Evolutionary conservation across 2,797 vertebrate species (phyloP).

Genomic region (Sternarchorhynchus goeldii): DNA sequence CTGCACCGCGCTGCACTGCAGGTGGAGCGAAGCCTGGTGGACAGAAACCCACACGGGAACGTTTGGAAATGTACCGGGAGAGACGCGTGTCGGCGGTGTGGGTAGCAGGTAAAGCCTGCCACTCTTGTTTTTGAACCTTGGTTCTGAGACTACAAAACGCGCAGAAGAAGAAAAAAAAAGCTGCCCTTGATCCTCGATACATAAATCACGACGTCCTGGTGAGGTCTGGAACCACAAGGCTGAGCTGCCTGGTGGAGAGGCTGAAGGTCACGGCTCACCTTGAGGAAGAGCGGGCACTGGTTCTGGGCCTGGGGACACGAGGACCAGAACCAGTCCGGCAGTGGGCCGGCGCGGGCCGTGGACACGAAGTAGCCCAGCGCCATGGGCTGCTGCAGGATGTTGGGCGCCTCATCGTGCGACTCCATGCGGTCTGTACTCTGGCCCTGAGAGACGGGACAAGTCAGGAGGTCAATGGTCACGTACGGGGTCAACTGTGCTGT

Average conservation of each 20-base stretch:
- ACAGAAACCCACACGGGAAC: slow-evolving; percentile 4
- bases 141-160: too few relatives aligned
- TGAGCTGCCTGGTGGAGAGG: too few relatives aligned
- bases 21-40: slow-evolving; percentile 94
- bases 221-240: too few relatives aligned
- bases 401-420: slow-evolving; percentile 95
- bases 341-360: slow-evolving; percentile 94
- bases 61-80: too few relatives aligned
- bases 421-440: slow-evolving; percentile 94
- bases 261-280: slow-evolving; percentile 74
- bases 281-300: slow-evolving; percentile 98
- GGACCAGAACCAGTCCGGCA: slow-evolving; percentile 99
- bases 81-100: too few relatives aligned
- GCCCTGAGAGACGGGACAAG: slow-evolving; percentile 72
- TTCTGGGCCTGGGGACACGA: slow-evolving; percentile 98
- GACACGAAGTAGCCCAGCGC: slow-evolving; percentile 98
- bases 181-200: too few relatives aligned
- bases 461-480: background rate
- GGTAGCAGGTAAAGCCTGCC: too few relatives aligned
- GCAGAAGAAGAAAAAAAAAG: too few relatives aligned
- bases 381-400: slow-evolving; percentile 96
- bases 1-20: slow-evolving; percentile 96
- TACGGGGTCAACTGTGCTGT: too few relatives aligned
- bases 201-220: too few relatives aligned
- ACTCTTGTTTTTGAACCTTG: too few relatives aligned